A percentile compares a stretch with the other conserved stretches of the same genome.
Conservation (phyloP, 2,888 invertebrate species). For the Hirtodrosophila cameraria region DNA sequence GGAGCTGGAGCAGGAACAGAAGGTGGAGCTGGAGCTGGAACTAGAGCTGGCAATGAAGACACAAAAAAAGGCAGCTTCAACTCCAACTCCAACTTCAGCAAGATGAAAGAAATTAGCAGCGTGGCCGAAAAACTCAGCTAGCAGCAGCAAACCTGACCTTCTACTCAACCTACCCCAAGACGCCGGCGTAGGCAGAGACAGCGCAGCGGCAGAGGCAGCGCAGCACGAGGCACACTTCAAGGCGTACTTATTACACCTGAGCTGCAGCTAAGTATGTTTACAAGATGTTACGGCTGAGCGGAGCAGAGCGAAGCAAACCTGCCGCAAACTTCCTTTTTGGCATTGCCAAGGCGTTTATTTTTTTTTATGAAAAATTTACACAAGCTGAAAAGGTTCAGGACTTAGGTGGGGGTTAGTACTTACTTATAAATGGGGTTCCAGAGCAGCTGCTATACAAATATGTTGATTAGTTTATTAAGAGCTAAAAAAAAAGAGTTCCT, state of each 20-base stretch:
- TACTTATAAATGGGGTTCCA: background rate
- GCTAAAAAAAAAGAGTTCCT: too few species aligned
- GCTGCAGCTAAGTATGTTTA: constrained; percentile 79
- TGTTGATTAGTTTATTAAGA: constrained; percentile 6
- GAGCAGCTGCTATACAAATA: constrained; percentile 1
- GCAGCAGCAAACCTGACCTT: constrained; percentile 42
- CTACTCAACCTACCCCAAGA: constrained; percentile 6
- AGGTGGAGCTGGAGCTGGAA: too few species aligned
- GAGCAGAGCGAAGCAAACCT: constrained; percentile 12
- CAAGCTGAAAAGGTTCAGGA: constrained; percentile 38
- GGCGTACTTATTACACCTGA: constrained; percentile 75
- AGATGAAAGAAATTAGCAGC: constrained; percentile 76
- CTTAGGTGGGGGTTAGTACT: background rate
- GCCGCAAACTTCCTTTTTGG: background rate
- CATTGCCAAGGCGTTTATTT: constrained; percentile 56
- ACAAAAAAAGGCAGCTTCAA: constrained; percentile 19
- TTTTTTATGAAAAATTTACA: constrained; percentile 68
- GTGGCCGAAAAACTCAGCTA: constrained; percentile 56
- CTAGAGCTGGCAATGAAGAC: constrained; percentile 21
- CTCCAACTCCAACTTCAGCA: constrained; percentile 24
- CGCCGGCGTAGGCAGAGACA: constrained; percentile 20
- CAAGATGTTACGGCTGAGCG: constrained; percentile 71
- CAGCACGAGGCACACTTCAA: constrained; percentile 59
- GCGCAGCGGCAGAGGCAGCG: background rate
- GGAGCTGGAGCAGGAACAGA: constrained; percentile 32